Evolutionary conservation across 2,888 invertebrate genomes (phyloP).

Genomic region (Salticus scenicus): DNA sequence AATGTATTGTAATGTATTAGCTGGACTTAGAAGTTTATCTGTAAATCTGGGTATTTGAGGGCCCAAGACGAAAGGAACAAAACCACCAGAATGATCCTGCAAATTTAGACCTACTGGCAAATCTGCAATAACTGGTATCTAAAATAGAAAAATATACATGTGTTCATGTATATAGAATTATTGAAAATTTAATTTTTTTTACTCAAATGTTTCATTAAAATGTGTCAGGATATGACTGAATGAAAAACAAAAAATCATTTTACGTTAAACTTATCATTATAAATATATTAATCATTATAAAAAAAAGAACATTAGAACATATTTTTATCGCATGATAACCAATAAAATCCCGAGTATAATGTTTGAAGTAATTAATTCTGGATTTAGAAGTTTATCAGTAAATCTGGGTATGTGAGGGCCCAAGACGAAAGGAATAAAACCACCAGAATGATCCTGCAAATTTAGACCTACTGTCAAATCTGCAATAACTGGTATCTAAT

Average conservation of each 20-base stretch:
- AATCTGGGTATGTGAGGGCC: constrained; percentile 15
- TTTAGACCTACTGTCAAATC: constrained; percentile 35
- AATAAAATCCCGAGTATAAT: no score
- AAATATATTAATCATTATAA: no score
- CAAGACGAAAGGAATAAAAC: neutral
- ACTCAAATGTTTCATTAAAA: no score
- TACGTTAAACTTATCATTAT: no score
- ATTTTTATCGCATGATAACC: no score
- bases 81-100: constrained; percentile 15
- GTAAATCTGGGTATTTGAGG: constrained; percentile 9
- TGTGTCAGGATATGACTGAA: no score
- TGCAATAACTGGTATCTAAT: constrained; percentile 34
- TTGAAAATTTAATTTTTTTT: no score
- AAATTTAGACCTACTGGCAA: constrained; percentile 34
- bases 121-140: constrained; percentile 39
- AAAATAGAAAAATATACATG: no score
- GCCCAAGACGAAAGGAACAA: constrained; percentile 1
- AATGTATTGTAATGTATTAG: constrained; percentile 19
- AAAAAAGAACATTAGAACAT: no score
- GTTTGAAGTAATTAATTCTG: no score
- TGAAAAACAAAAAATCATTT: no score
- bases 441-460: constrained; percentile 23
- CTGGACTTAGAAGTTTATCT: neutral
- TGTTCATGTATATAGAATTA: no score
- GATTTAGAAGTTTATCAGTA: neutral